Conservation (phyloP, 1,140 invertebrate genomes). For the Apis florea region DNA sequence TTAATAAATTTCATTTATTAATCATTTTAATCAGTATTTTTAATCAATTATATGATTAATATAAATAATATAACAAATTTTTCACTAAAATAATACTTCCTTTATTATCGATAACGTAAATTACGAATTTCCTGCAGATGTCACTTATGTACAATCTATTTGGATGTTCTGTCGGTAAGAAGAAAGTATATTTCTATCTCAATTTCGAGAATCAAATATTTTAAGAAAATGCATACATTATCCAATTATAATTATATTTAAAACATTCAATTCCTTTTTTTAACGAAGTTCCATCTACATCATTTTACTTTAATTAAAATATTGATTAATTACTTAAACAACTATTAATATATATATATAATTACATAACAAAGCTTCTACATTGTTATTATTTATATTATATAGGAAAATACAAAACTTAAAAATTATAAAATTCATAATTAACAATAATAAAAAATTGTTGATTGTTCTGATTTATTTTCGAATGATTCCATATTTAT, state of each 20-base stretch:
- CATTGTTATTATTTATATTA: background rate
- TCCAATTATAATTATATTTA: background rate
- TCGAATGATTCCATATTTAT: background rate
- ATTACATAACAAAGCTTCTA: background rate
- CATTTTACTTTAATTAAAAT: fast-evolving
- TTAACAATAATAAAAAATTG: background rate
- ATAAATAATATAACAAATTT: background rate
- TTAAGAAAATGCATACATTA: background rate
- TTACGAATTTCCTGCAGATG: constrained; percentile 36
- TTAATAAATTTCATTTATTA: too few species aligned
- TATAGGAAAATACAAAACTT: background rate
- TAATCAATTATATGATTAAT: too few species aligned
- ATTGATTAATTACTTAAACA: background rate
- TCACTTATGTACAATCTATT: constrained; percentile 23
- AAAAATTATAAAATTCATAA: background rate
- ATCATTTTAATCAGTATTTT: too few species aligned
- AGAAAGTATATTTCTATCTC: background rate
- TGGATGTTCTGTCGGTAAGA: constrained; percentile 30
- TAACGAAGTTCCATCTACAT: fast-evolving
- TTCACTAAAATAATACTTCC: background rate
- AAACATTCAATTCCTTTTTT: background rate
- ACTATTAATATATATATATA: too few species aligned
- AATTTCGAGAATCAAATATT: background rate
- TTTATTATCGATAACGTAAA: constrained; percentile 30
- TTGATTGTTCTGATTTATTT: background rate